Percentiles rank a stretch among this genome's conserved stretches.
Evolutionary conservation across 2,797 vertebrate species (phyloP).

Genomic region (Catostomus latipinnis): DNA sequence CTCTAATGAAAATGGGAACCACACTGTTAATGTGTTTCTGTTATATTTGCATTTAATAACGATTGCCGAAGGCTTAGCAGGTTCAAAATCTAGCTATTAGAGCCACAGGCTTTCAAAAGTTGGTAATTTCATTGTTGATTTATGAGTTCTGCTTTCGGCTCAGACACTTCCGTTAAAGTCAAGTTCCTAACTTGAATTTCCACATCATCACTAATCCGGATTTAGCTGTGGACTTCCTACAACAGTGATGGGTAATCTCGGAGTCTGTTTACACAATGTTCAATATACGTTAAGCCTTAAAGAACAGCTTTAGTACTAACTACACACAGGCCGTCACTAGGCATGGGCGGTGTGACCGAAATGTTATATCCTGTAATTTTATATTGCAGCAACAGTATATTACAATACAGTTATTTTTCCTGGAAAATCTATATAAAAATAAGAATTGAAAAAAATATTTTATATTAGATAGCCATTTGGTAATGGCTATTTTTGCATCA

Average conservation of each 20-base stretch:
- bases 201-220: conserved; percentile 44
- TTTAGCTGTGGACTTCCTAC: conserved; percentile 34
- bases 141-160: conserved; percentile 20
- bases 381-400: too few relatives aligned
- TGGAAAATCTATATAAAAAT: too few relatives aligned
- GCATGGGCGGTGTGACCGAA: too few relatives aligned
- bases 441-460: too few relatives aligned
- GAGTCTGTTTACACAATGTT: conserved; percentile 50
- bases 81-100: conserved; percentile 12
- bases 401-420: too few relatives aligned
- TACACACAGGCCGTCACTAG: neutral
- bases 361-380: too few relatives aligned
- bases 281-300: conserved; percentile 44
- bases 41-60: conserved; percentile 48
- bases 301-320: conserved; percentile 28
- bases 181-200: conserved; percentile 31
- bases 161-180: conserved; percentile 11
- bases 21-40: conserved; percentile 38
- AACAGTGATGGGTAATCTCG: conserved; percentile 37
- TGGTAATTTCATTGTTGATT: conserved; percentile 46
- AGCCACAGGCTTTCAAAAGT: conserved; percentile 39
- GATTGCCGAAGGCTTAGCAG: conserved; percentile 24
- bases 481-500: too few relatives aligned
- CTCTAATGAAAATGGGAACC: conserved; percentile 41
- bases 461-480: too few relatives aligned